Evolutionary conservation across 2,113 vertebrate species (phyloP), one percentile per base, ranked within the genome.

Genomic region (Nyctibius bracteatus): DNA sequence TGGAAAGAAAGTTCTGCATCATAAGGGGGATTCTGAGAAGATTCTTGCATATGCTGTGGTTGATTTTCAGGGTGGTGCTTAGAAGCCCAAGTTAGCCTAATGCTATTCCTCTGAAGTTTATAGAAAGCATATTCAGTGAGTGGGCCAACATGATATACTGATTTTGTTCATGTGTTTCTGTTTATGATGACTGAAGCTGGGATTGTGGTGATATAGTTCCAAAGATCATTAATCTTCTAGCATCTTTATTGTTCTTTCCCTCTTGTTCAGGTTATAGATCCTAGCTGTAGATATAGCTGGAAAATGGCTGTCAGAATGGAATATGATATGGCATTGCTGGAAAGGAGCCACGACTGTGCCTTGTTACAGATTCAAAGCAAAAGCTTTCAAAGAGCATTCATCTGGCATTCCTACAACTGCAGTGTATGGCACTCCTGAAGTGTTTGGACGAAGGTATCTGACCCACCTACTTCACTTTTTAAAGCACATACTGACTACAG

Each of bases 131-230:
- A 92, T 92, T 93, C 89, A 91, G 86, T 74, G 73, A 78, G 61
- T 51, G 47, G 39, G 72, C 72, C 65, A 89, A 81, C 95, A 94
- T 91, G 93, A 92, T 92, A 91, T 74, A 94, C 94, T 84, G 92
- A 86, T 96, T 96, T 89, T 91, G 86, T 81, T 95, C 96, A 95
- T 96, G 33, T 96, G 95, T 92, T 96, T 97, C 92, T 94, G 55
- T 91, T 97, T 96, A 96, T 70, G 19, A 33, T 84, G 80, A 92
- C 77, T 96, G 93, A 95, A 9, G 14, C 68, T 88, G 75, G 83
- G 67, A 43, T 78, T 88, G 68, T 57, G 91, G 55, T 78, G 68
- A 81, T 96, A 47, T 3, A 44, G 67, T 90, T 92, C 88, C 95
- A 97, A 88, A 90, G 91, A 74, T 58, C 83, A 92, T 96, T 92